Evolutionary conservation across 2,797 vertebrate species (phyloP).

Genomic region (Menidia menidia): DNA sequence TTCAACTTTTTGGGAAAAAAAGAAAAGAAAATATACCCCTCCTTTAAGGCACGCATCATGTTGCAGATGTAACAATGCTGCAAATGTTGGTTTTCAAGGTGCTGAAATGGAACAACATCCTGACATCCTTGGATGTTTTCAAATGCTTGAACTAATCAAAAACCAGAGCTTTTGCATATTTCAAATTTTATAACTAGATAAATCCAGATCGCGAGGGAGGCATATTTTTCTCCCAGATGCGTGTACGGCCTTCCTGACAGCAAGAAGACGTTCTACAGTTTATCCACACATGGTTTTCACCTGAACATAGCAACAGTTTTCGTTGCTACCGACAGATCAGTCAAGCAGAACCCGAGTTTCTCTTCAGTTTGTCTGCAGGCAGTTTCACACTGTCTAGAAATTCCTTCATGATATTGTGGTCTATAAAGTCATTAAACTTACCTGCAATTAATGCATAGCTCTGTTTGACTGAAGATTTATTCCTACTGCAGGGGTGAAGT

Average conservation of each 20-base stretch:
- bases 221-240: background rate
- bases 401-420: background rate
- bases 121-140: background rate
- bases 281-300: background rate
- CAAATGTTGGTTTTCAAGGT: conserved; percentile 6
- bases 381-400: background rate
- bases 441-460: conserved; percentile 1
- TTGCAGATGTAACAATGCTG: conserved; percentile 15
- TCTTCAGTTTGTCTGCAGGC: background rate
- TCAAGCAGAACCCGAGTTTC: background rate
- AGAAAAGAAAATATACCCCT: background rate
- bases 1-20: background rate
- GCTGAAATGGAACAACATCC: background rate
- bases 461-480: background rate
- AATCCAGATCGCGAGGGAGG: background rate
- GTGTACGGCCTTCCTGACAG: background rate
- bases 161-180: background rate
- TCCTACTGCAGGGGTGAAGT: background rate
- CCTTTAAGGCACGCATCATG: conserved; percentile 50
- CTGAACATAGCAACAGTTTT: background rate
- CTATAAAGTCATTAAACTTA: background rate
- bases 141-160: background rate
- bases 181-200: background rate
- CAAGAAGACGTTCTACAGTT: background rate
- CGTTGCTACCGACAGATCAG: too few relatives aligned